Evolutionary conservation across 2,113 vertebrate species (phyloP).

Genomic region (Ramphastos sulfuratus): DNA sequence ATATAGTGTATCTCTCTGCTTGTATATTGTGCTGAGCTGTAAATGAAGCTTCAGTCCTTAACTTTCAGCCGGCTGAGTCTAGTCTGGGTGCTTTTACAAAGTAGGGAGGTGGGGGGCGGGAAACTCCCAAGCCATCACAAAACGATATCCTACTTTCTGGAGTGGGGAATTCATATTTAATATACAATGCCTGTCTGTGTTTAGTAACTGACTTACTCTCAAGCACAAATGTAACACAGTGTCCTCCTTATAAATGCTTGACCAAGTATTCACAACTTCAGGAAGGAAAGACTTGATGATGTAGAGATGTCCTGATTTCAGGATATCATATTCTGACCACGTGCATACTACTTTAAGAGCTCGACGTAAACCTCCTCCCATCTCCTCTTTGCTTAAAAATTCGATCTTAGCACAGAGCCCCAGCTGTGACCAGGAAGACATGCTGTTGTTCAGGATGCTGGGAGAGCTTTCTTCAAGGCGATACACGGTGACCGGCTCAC

Average conservation of each 20-base stretch:
- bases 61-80: too few relatives aligned
- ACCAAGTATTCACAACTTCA: constrained; percentile 96
- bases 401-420: constrained; percentile 98
- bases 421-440: constrained; percentile 98
- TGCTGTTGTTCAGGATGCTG: constrained; percentile 97
- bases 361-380: constrained; percentile 93
- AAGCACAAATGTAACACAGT: constrained; percentile 97
- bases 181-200: background rate
- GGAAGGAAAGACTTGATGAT: constrained; percentile 99
- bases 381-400: constrained; percentile 98
- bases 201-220: constrained; percentile 80
- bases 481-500: constrained; percentile 96
- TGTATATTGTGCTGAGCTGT: too few relatives aligned
- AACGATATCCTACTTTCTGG: background rate
- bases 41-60: too few relatives aligned
- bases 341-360: constrained; percentile 97
- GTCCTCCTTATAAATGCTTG: constrained; percentile 95
- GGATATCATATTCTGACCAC: constrained; percentile 95
- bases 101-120: too few relatives aligned
- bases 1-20: too few relatives aligned
- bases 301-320: constrained; percentile 95
- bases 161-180: background rate
- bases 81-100: too few relatives aligned
- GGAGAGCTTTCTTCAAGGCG: constrained; percentile 97
- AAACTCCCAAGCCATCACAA: too few relatives aligned